Percentiles rank a stretch among this genome's conserved stretches.
These are phyloP conservation scores for Neotoma lepida DNA, from an alignment of 2,113 vertebrate genomes.

Conservation along the genomic window DNA sequence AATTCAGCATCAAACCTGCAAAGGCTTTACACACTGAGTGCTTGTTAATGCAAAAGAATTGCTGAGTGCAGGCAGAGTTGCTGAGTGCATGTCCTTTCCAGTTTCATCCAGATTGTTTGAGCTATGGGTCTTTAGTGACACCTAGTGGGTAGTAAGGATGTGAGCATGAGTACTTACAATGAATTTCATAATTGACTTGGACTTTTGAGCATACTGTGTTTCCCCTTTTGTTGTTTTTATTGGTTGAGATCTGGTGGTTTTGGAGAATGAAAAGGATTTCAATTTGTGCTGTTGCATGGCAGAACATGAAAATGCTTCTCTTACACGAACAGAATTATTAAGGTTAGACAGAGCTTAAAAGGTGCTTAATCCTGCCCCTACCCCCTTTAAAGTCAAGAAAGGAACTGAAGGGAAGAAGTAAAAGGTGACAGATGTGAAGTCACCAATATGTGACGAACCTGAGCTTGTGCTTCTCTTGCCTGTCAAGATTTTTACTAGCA, in stretches of 20 bases:
- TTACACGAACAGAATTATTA: neutral
- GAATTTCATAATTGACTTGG: neutral
- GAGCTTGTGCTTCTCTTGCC: neutral
- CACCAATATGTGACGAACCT: neutral
- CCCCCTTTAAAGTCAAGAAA: conserved; percentile 6
- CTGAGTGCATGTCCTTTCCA: neutral
- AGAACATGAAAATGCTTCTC: neutral
- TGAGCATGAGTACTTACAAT: conserved; percentile 19
- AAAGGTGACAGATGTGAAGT: neutral
- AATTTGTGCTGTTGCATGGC: neutral
- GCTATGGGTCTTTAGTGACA: conserved; percentile 69
- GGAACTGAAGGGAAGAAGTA: neutral
- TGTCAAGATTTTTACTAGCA: neutral
- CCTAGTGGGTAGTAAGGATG: conserved; percentile 72
- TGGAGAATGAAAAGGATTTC: conserved; percentile 31
- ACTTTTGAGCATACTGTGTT: neutral
- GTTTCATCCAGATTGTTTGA: neutral
- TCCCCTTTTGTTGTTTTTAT: neutral
- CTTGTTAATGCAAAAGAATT: neutral
- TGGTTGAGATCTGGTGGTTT: neutral
- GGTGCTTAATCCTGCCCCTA: neutral
- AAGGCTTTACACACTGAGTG: neutral
- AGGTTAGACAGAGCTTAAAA: neutral
- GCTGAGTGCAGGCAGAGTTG: neutral
- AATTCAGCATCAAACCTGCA: neutral